phyloP scores from a whole-genome alignment of 2,113 vertebrate genomes.

The Accipiter virgatus region DNA sequence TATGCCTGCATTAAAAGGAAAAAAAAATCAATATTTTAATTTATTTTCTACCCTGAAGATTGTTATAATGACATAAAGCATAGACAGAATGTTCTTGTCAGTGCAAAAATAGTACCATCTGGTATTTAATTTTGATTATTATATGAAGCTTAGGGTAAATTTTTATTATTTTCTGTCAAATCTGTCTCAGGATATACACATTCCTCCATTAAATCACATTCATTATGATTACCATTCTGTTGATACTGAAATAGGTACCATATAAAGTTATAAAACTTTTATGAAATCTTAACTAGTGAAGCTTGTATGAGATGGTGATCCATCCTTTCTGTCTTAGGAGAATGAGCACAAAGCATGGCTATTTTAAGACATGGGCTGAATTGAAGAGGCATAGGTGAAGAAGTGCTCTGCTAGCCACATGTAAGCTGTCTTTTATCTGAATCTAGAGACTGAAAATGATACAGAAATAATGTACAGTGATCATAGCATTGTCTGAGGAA shows the following conservation, averaged over 20 bases:
- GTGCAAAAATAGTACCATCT: not conserved
- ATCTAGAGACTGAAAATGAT: not conserved
- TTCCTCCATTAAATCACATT: not conserved
- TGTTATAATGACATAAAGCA: not conserved
- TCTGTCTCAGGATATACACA: not conserved
- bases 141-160: not conserved
- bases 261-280: slow-evolving; percentile 4
- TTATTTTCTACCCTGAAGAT: not conserved
- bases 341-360: not conserved
- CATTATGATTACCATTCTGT: not conserved
- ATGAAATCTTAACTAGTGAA: not conserved
- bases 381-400: not conserved
- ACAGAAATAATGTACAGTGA: not conserved
- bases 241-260: not conserved
- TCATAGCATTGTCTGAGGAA: not conserved
- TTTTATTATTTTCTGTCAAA: not conserved
- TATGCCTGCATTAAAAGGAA: not conserved
- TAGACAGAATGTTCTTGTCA: not conserved
- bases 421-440: not conserved
- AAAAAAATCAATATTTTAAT: not conserved
- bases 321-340: not conserved
- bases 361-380: not conserved
- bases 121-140: slow-evolving; percentile 10
- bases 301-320: not conserved
- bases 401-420: not conserved